Evolutionary conservation across 2,113 vertebrate genomes (phyloP).

Genomic region (Microtus oregoni): DNA sequence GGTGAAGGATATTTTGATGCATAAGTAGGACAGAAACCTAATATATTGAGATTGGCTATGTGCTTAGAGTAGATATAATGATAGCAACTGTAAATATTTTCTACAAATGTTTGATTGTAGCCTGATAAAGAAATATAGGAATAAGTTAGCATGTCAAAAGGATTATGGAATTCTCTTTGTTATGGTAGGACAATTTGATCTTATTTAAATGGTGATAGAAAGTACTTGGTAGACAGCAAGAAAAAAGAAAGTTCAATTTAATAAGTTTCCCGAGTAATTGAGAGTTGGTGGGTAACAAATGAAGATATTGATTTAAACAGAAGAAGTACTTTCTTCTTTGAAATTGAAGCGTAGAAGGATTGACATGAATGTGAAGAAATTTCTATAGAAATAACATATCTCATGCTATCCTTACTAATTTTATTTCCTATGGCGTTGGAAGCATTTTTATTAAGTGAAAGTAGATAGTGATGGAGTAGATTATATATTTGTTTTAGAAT

Average conservation of each 20-base stretch:
- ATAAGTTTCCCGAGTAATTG: neutral
- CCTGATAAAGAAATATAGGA: too few species aligned
- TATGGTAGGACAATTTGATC: neutral
- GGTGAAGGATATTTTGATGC: neutral
- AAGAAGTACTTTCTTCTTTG: neutral
- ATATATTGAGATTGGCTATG: too few species aligned
- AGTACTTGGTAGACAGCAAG: neutral
- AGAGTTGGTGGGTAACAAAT: neutral
- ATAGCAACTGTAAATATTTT: too few species aligned
- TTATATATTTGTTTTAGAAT: neutral
- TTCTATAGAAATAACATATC: neutral
- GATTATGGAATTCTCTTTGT: conserved; percentile 10
- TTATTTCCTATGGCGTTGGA: neutral
- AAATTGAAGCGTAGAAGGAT: neutral
- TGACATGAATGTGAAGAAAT: neutral
- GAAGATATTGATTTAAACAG: neutral
- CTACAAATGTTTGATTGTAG: too few species aligned
- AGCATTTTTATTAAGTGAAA: conserved; percentile 9
- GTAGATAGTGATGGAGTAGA: neutral
- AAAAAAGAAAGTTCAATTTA: neutral
- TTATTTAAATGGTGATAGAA: neutral
- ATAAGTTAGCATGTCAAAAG: neutral
- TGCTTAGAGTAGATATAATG: too few species aligned
- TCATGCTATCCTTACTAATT: neutral
- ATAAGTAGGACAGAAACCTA: too few species aligned